Conservation (phyloP, 2,797 vertebrate genomes). For the Monodelphis domestica region DNA sequence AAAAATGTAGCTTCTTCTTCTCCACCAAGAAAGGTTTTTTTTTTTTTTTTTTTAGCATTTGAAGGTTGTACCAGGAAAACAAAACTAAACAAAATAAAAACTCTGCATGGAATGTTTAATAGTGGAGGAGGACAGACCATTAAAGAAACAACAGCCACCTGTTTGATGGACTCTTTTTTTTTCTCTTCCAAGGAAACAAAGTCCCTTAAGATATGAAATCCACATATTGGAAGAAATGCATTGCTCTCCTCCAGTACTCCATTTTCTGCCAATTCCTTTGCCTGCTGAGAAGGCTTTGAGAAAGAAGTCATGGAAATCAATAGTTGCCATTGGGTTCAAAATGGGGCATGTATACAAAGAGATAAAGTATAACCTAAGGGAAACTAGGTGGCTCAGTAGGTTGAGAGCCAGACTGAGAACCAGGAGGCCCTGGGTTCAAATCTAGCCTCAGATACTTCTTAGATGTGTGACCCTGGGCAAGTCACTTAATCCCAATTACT, state of each 20-base stretch:
- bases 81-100: too few species aligned
- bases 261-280: slow-evolving; percentile 9
- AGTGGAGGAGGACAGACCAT: slow-evolving; percentile 1
- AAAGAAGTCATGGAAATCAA: not conserved
- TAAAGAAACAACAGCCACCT: slow-evolving; percentile 32
- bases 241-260: not conserved
- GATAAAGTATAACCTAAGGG: too few species aligned
- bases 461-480: not conserved
- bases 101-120: slow-evolving; percentile 42
- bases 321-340: not conserved
- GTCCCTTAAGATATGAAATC: slow-evolving; percentile 22
- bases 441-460: too few species aligned
- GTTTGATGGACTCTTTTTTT: not conserved
- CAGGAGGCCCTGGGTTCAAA: too few species aligned
- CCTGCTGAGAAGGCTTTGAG: slow-evolving; percentile 30
- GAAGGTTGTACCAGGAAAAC: not conserved
- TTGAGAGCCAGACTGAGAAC: too few species aligned
- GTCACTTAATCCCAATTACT: too few species aligned
- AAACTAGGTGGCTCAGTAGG: too few species aligned
- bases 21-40: not conserved
- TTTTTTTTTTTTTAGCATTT: too few species aligned
- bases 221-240: slow-evolving; percentile 7
- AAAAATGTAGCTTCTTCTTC: not conserved
- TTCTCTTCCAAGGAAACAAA: slow-evolving; percentile 54
- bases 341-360: too few species aligned